Evolutionary conservation across 2,888 invertebrate species (phyloP).

Genomic region (Cheilosia impressa): DNA sequence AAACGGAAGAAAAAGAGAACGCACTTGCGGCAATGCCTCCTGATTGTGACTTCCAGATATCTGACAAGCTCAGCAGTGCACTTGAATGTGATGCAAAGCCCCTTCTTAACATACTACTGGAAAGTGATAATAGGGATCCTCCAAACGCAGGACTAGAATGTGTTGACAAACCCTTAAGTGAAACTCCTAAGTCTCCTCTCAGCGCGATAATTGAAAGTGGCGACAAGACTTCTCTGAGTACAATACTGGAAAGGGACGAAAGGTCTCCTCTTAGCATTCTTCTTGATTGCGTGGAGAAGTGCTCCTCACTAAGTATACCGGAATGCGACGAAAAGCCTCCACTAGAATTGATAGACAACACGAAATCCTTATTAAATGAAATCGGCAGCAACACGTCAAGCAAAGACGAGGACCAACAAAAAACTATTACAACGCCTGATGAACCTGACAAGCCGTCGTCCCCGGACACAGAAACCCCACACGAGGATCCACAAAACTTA

Average conservation of each 20-base stretch:
- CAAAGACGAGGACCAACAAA: constrained; percentile 4
- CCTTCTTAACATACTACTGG: no score
- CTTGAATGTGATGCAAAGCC: neutral
- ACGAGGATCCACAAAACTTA: neutral
- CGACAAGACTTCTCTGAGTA: neutral
- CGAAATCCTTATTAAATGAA: neutral
- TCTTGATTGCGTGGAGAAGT: neutral
- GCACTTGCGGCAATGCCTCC: neutral
- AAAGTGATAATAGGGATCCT: no score
- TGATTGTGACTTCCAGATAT: neutral
- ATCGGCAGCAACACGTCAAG: neutral
- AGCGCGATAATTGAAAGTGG: neutral
- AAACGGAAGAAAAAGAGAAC: neutral
- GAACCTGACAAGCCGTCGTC: neutral
- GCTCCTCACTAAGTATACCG: neutral
- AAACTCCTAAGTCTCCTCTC: neutral
- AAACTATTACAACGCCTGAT: neutral
- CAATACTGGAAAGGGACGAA: neutral
- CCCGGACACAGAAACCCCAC: neutral
- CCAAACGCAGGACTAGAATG: neutral
- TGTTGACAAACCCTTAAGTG: neutral
- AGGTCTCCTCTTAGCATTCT: neutral
- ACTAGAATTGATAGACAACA: neutral
- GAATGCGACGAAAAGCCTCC: constrained; percentile 1
- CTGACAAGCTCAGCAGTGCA: no score